Base-by-base conservation (phyloP, 2,113 vertebrate species). In the Malurus elegans region DNA sequence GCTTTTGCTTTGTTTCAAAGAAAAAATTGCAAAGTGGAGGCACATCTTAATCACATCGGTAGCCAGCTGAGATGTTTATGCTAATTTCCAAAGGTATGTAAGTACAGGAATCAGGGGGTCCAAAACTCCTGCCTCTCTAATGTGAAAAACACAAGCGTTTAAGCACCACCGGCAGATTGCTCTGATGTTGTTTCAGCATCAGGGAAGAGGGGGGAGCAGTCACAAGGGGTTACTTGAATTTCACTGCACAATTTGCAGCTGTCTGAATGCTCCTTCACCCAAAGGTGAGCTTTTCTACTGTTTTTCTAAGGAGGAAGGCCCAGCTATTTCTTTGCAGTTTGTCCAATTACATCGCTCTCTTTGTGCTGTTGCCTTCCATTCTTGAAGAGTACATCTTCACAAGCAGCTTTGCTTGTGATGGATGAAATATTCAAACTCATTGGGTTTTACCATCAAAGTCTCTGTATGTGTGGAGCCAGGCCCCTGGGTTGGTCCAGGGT, bases 1-100 rank as follows among this genome's bases (percentile, higher is more conserved):
- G 88, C 66, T 69, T 94, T 94, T 95, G 51, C 87, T 95, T 92
- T 95, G 88, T 96, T 96, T 96, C 93, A 93, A 90, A 96, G 86
- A 56, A 88, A 94, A 90, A 86, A 93, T 87, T 95, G 83, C 92
- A 48, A 86, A 96, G 79, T 88, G 79, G 36, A 93, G 62, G 73
- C 76, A 93, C 73, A 90, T 89, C 92, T 94, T 95, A 95, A 93
- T 94, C 95, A 92, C 85, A 79, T 60, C 3, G 26, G 79, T 88
- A 95, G 73, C 95, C 91, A 96, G 91, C 92, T 94, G 95, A 95
- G 90, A 80, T 88, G 87, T 91, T 95, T 90, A 94, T 90, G 88
- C 87, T 96, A 86, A 92, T 96, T 97, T 97, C 70, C 60, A 73
- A 74, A 86, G 94, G 92, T 91, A 72, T 93, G 50, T 91, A 80